phyloP scores from a whole-genome alignment of 2,113 vertebrate genomes.

The Corvus cornix region DNA sequence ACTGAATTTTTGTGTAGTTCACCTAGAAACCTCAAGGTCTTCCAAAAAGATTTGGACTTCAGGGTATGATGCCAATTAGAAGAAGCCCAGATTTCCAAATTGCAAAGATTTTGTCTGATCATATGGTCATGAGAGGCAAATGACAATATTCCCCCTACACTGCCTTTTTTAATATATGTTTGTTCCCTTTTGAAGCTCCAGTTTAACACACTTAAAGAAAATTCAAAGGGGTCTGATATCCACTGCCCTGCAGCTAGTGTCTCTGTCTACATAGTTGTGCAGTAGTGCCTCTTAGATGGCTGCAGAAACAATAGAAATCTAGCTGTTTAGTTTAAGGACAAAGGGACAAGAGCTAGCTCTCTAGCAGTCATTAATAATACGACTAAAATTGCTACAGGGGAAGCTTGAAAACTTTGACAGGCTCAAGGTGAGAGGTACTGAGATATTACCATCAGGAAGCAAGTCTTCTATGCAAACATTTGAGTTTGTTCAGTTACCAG shows the following conservation, averaged over 20 bases:
- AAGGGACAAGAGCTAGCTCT: not conserved
- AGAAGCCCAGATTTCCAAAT: not conserved
- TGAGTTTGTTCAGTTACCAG: not conserved
- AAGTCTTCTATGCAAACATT: not conserved
- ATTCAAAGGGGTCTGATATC: not conserved
- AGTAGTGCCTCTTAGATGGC: not conserved
- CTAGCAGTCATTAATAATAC: not conserved
- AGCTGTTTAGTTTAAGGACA: not conserved
- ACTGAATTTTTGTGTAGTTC: not conserved
- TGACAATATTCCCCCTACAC: not conserved
- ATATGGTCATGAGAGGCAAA: not conserved
- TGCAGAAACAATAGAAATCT: not conserved
- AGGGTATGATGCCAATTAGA: not conserved
- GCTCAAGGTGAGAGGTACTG: not conserved
- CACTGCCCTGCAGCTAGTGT: not conserved
- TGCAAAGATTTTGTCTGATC: not conserved
- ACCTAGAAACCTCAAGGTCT: not conserved
- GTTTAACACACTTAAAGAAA: not conserved
- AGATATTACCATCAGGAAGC: not conserved
- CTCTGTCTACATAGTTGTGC: accelerated
- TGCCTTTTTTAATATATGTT: not conserved
- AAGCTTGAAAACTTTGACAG: not conserved
- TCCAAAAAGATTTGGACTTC: not conserved
- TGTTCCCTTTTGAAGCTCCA: not conserved
- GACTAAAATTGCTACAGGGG: not conserved